These are phyloP conservation scores for Crossaster papposus DNA, from an alignment of 53 echinoderm and acorn worm species.

Conservation along the genomic window DNA sequence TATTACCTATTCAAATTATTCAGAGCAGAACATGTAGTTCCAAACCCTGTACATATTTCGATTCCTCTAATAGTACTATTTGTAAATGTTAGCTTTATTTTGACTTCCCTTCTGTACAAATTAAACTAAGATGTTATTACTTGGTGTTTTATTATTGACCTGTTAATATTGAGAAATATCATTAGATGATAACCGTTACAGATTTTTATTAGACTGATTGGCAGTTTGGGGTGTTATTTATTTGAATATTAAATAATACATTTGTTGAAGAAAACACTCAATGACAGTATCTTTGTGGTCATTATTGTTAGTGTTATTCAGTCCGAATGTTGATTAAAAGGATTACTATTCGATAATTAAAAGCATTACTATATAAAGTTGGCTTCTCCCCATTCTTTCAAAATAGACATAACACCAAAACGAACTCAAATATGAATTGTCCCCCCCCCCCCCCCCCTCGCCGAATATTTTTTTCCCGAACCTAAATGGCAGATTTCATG, in stretches of 20 bases:
- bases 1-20: background rate
- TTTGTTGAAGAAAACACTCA: conserved; percentile 33
- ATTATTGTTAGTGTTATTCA: background rate
- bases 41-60: conserved; percentile 44
- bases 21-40: background rate
- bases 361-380: no score
- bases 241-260: conserved; percentile 54
- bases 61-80: conserved; percentile 56
- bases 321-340: no score
- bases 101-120: conserved; percentile 54
- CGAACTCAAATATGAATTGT: no score
- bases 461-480: no score
- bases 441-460: no score
- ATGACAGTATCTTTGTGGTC: background rate
- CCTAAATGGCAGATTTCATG: no score
- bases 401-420: no score
- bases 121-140: conserved; percentile 19
- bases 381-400: no score
- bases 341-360: no score
- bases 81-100: conserved; percentile 64
- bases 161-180: conserved; percentile 50
- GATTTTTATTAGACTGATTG: conserved; percentile 62
- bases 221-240: conserved; percentile 62
- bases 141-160: conserved; percentile 55
- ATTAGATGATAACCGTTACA: conserved; percentile 43